Percentiles rank a stretch among this genome's conserved stretches.
Evolutionary conservation across 2,113 vertebrate species (phyloP).

Genomic region (Falcunculus frontatus): DNA sequence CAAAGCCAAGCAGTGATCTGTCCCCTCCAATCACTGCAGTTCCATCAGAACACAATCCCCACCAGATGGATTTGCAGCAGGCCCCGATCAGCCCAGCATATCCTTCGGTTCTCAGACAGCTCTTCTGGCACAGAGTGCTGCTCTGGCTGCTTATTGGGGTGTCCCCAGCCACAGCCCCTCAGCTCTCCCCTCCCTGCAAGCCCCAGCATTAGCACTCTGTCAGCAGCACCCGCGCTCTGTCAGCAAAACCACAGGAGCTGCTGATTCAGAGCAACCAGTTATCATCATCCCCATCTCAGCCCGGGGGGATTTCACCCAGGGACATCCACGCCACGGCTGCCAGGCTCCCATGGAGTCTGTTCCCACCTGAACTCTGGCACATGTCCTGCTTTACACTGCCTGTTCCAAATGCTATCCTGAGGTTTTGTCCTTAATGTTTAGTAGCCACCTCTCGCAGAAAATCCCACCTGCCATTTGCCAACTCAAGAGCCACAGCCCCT

Average conservation of each 20-base stretch:
- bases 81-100: fast-evolving
- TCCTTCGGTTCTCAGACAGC: neutral
- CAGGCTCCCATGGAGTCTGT: neutral
- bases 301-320: neutral
- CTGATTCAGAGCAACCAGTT: neutral
- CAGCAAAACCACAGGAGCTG: neutral
- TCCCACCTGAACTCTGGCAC: neutral
- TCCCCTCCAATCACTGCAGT: fast-evolving
- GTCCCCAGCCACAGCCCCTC: neutral
- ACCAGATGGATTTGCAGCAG: neutral
- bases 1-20: neutral
- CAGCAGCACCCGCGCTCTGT: neutral
- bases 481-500: neutral
- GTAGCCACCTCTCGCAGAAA: neutral
- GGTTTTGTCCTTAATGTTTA: neutral
- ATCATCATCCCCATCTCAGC: neutral
- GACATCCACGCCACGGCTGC: fast-evolving
- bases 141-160: neutral
- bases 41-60: neutral
- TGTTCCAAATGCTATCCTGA: fast-evolving
- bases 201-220: neutral
- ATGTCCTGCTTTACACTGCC: neutral
- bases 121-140: neutral
- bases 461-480: neutral
- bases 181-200: neutral